Percentiles rank a stretch among this genome's conserved stretches.
phyloP scores from a whole-genome alignment of 2,888 invertebrate genomes.

The Pomacea canaliculata region DNA sequence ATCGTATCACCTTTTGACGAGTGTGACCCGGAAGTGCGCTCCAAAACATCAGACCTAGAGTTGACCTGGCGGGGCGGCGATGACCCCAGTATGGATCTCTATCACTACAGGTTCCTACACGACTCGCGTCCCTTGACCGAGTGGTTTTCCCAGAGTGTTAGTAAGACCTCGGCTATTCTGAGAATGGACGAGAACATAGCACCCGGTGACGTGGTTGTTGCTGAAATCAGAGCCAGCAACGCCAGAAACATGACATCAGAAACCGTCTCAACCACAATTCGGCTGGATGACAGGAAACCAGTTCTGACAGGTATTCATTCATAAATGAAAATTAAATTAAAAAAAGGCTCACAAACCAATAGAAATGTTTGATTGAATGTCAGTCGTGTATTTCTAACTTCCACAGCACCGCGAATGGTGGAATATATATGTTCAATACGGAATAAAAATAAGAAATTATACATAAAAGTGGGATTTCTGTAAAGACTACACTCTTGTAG shows the following conservation, averaged over 20 bases:
- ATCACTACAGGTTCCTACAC: slow-evolving; percentile 5
- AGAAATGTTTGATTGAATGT: too few species aligned
- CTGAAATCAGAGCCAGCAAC: slow-evolving; percentile 3
- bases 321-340: neutral
- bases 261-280: neutral
- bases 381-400: neutral
- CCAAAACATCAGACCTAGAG: slow-evolving; percentile 11
- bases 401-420: neutral
- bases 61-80: slow-evolving; percentile 12
- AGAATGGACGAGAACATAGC: neutral
- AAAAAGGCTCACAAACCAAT: too few species aligned
- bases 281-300: slow-evolving; percentile 10
- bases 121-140: neutral
- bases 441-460: too few species aligned
- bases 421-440: neutral
- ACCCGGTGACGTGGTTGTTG: neutral
- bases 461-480: too few species aligned
- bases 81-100: slow-evolving; percentile 1
- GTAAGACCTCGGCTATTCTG: slow-evolving; percentile 12
- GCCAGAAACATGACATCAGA: slow-evolving; percentile 10
- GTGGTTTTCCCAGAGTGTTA: slow-evolving; percentile 7
- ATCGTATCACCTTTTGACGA: slow-evolving; percentile 11
- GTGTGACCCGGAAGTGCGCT: slow-evolving; percentile 4
- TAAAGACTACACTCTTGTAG: too few species aligned
- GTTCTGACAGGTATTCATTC: slow-evolving; percentile 1